Conservation (phyloP, 2,113 vertebrate species). For the Cariama cristata region DNA sequence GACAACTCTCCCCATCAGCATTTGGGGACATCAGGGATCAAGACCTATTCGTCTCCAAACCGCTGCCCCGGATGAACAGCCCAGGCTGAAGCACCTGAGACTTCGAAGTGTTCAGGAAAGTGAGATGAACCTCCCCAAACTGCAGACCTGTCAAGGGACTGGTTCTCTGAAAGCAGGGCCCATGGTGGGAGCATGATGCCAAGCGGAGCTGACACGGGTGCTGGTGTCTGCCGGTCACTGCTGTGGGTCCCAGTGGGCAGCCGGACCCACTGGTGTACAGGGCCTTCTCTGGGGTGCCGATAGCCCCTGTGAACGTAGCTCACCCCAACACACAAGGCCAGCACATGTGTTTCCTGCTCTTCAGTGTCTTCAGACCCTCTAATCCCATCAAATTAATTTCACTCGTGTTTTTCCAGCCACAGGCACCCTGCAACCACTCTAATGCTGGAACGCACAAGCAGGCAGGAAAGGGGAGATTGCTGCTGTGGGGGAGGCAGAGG, state of each 20-base stretch:
- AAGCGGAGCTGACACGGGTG: not conserved
- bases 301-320: rapidly evolving
- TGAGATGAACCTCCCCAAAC: not conserved
- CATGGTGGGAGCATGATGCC: not conserved
- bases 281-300: not conserved
- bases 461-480: not conserved
- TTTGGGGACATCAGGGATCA: not conserved
- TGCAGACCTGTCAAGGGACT: not conserved
- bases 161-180: not conserved
- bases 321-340: not conserved
- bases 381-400: not conserved
- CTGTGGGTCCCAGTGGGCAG: rapidly evolving
- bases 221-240: rapidly evolving
- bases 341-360: not conserved
- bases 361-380: not conserved
- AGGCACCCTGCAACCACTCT: not conserved
- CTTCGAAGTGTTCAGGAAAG: not conserved
- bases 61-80: rapidly evolving
- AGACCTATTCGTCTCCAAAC: not conserved
- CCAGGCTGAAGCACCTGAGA: not conserved
- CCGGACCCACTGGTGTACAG: not conserved
- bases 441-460: not conserved
- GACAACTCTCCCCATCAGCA: not conserved
- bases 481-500: not conserved
- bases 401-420: not conserved